Base-by-base conservation (phyloP, 2,888 invertebrate genomes). In the Lasioglossum villosulum region DNA sequence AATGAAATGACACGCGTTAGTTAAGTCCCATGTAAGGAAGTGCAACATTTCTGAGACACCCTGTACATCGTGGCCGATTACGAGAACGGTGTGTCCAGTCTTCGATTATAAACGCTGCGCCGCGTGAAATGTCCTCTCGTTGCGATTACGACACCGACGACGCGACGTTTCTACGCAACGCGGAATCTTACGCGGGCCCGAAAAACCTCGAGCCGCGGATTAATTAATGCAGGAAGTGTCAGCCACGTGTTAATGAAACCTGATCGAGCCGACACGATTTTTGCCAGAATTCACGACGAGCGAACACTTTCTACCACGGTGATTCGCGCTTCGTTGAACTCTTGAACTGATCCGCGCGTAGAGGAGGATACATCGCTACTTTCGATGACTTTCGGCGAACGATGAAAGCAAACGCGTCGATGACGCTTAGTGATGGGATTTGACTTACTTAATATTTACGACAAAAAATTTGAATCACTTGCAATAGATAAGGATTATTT, bases 221-320 rank as follows among this genome's bases (percentile, higher is more conserved):
- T 73, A 52, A 84, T 75, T 84, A 75, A 81, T 68, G 63, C 78
- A 78, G 80, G 76, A 83, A 78, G 76, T 78, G 68, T 72, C 72
- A 52, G 63, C 16, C n/a, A 30, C 85, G 74, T 71, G 74, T 82
- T 80, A 70, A 86, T 30, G 59, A 72, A 68, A 79, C 82, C 73
- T 48, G 71, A 79, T 78, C 23, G 39, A 63, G 34, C 52, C 8
- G 19, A n/a, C 23, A 14, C 19, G 3, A 5, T 71, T 74, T 84
- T 84, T 80, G 75, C 27, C 71, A 66, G 66, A 77, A 71, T 59
- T 71, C 34, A 27, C 23, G 27, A 52, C n/a, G 37, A 42, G 34
- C 34, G 42, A 30, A 42, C n/a, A 66, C 75, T 84, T 73, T 79
- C 75, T 76, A 56, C 23, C 8, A 27, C 52, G 16, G 23, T 34